Percentiles rank a stretch among this genome's conserved stretches.
Evolutionary conservation across 2,113 vertebrate genomes (phyloP).

Genomic region (Anoura caudifer): DNA sequence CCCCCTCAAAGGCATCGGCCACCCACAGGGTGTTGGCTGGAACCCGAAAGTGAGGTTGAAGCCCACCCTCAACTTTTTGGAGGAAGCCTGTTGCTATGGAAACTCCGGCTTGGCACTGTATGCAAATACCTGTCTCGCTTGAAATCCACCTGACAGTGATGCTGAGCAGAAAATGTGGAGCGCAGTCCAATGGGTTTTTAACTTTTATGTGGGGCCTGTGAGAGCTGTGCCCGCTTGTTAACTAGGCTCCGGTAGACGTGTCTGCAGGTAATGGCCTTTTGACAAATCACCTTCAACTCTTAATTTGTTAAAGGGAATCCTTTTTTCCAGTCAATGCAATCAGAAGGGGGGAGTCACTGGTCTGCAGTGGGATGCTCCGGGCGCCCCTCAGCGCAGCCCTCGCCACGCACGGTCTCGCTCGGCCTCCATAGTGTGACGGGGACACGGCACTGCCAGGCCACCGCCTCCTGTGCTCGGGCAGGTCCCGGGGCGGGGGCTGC

Average conservation of each 20-base stretch:
- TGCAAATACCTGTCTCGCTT: constrained; percentile 33
- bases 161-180: not conserved
- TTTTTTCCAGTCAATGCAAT: not conserved
- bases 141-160: constrained; percentile 1
- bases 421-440: not conserved
- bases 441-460: not conserved
- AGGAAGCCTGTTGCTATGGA: constrained; percentile 46
- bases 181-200: constrained; percentile 1
- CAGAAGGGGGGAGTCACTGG: not conserved
- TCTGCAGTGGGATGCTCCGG: not conserved
- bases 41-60: not conserved
- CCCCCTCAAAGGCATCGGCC: accelerated
- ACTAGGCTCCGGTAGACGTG: not conserved
- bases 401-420: accelerated
- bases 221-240: not conserved
- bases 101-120: not conserved
- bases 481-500: accelerated
- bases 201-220: not conserved
- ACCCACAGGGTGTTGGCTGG: accelerated
- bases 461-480: not conserved
- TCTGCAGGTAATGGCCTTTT: constrained; percentile 29
- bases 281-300: constrained; percentile 19
- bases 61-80: not conserved
- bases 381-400: not conserved
- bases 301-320: constrained; percentile 7